Conservation (phyloP, 2,113 vertebrate species). For the Urocitellus parryii region DNA sequence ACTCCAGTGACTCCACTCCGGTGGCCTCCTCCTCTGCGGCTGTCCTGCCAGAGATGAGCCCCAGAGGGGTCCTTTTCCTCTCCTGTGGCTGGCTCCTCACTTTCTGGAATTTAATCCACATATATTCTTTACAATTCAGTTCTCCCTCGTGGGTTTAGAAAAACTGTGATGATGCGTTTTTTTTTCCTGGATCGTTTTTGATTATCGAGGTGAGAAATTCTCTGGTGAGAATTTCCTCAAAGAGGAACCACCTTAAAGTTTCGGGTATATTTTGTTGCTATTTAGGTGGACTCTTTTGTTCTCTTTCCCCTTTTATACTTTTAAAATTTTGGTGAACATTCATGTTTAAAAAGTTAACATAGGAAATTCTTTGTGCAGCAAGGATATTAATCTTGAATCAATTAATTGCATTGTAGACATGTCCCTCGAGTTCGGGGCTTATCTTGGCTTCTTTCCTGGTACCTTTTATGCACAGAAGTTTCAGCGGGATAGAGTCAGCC, state of each 20-base stretch:
- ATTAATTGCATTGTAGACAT: neutral
- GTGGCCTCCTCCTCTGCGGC: neutral
- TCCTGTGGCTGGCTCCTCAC: too few species aligned
- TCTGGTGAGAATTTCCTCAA: neutral
- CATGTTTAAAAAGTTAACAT: neutral
- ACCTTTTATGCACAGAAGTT: neutral
- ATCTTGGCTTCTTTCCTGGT: neutral
- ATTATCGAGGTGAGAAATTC: too few species aligned
- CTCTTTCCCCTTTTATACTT: neutral
- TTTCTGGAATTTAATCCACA: neutral
- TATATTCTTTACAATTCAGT: neutral
- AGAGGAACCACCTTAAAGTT: neutral
- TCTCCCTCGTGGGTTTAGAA: neutral
- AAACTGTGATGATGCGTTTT: too few species aligned
- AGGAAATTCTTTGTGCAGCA: neutral
- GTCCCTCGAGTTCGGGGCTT: neutral
- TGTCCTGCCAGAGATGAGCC: neutral
- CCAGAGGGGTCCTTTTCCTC: neutral
- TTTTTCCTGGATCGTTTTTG: neutral
- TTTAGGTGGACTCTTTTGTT: neutral
- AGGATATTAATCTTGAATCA: neutral
- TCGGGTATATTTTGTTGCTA: neutral
- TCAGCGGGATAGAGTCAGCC: neutral
- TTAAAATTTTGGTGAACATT: neutral
- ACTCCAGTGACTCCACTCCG: neutral